phyloP scores from a whole-genome alignment of 2,797 vertebrate genomes.

The Brachymystax lenok region DNA sequence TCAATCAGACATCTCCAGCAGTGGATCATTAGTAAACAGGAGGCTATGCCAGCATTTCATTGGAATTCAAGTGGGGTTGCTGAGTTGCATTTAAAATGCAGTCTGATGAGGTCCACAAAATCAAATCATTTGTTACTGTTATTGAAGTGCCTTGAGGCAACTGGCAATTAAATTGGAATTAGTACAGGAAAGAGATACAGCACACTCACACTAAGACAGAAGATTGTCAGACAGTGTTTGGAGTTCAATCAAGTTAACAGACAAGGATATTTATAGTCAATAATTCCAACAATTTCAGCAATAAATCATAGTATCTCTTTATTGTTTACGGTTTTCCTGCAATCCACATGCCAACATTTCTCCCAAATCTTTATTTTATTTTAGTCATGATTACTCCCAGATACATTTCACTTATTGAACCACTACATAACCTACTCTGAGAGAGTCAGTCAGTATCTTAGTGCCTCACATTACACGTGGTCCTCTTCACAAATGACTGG shows the following conservation, averaged over 20 bases:
- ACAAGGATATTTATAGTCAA: conserved; percentile 66
- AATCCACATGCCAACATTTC: conserved; percentile 40
- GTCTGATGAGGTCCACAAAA: conserved; percentile 99
- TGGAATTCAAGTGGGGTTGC: conserved; percentile 99
- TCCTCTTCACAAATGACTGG: not conserved
- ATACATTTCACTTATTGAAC: not conserved
- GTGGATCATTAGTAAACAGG: conserved; percentile 99
- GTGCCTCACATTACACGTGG: conserved; percentile 21
- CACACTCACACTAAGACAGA: conserved; percentile 82
- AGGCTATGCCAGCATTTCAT: conserved; percentile 98
- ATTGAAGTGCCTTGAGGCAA: conserved; percentile 99
- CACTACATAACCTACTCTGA: conserved; percentile 16
- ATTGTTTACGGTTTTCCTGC: conserved; percentile 43
- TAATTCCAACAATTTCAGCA: conserved; percentile 49
- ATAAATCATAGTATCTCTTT: conserved; percentile 42
- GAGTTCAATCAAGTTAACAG: conserved; percentile 82
- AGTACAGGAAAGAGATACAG: conserved; percentile 88
- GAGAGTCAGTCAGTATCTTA: not conserved
- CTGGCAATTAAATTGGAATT: conserved; percentile 99
- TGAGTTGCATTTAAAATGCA: conserved; percentile 99
- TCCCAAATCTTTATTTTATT: not conserved
- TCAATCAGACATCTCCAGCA: conserved; percentile 99
- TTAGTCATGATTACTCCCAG: conserved; percentile 24
- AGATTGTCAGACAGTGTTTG: conserved; percentile 78
- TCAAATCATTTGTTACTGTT: conserved; percentile 99